phyloP scores from a whole-genome alignment of 1,140 invertebrate genomes.

The Stenopsyche tienmushanensis region DNA sequence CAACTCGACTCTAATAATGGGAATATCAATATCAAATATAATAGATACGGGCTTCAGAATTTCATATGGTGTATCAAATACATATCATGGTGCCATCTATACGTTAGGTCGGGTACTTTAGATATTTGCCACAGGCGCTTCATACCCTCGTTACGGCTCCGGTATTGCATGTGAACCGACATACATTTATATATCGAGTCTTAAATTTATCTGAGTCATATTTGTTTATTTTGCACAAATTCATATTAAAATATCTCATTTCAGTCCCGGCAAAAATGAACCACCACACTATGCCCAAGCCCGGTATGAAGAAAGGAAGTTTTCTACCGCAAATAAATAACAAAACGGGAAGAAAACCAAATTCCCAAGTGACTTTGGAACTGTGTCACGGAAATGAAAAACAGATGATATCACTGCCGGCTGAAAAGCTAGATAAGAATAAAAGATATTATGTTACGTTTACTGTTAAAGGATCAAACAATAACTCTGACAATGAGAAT shows the following conservation, averaged over 20 bases:
- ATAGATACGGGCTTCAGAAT: no score
- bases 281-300: constrained; percentile 74
- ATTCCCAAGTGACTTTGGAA: constrained; percentile 67
- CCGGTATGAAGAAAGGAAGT: constrained; percentile 46
- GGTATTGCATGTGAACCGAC: no score
- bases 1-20: no score
- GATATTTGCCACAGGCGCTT: no score
- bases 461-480: constrained; percentile 72
- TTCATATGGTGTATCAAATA: no score
- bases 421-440: constrained; percentile 80
- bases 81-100: no score
- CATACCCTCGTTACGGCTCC: no score
- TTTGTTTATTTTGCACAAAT: no score
- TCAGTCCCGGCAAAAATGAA: constrained; percentile 68
- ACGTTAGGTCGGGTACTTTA: no score
- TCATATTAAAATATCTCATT: constrained; percentile 42
- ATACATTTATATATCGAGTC: no score
- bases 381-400: constrained; percentile 77
- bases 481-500: constrained; percentile 53
- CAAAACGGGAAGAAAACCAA: constrained; percentile 49
- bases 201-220: background rate
- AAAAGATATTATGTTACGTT: constrained; percentile 89
- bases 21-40: no score
- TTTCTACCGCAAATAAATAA: constrained; percentile 63
- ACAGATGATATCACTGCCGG: constrained; percentile 80